Conservation (phyloP, 2,797 vertebrate genomes). For the Centroberyx gerrardi region DNA sequence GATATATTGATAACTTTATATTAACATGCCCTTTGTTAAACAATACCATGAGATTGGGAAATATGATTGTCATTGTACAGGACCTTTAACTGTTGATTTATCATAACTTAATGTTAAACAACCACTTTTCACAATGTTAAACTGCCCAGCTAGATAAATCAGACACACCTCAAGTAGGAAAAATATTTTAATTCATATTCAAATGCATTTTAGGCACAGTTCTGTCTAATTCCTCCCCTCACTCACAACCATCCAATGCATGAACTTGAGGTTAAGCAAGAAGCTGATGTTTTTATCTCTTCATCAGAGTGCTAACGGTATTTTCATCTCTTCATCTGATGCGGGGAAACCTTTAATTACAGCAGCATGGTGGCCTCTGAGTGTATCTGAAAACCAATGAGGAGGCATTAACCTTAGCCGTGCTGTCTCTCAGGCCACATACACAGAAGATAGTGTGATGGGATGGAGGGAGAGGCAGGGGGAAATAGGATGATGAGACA, state of each 20-base stretch:
- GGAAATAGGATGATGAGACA: constrained; percentile 20
- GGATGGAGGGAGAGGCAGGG: constrained; percentile 4
- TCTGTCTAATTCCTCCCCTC: constrained; percentile 5
- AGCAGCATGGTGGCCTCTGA: constrained; percentile 30
- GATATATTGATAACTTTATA: too few species aligned
- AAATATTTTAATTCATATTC: constrained; percentile 12
- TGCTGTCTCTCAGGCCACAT: constrained; percentile 33
- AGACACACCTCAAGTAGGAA: background rate
- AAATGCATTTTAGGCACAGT: background rate
- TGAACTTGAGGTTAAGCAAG: constrained; percentile 12
- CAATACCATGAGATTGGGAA: too few species aligned
- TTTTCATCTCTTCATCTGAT: constrained; percentile 56
- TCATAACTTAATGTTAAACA: too few species aligned
- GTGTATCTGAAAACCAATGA: constrained; percentile 49
- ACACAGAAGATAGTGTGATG: constrained; percentile 1
- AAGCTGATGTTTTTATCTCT: constrained; percentile 19
- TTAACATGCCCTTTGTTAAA: too few species aligned
- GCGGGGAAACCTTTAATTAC: constrained; percentile 61
- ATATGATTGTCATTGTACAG: too few species aligned
- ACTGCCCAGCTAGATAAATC: constrained; percentile 15
- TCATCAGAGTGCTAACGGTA: constrained; percentile 52
- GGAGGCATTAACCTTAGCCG: constrained; percentile 45
- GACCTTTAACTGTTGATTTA: too few species aligned
- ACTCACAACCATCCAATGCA: constrained; percentile 16
- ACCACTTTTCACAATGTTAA: background rate